Conservation (phyloP, 2,797 vertebrate genomes). For the Acanthurus lineatus region DNA sequence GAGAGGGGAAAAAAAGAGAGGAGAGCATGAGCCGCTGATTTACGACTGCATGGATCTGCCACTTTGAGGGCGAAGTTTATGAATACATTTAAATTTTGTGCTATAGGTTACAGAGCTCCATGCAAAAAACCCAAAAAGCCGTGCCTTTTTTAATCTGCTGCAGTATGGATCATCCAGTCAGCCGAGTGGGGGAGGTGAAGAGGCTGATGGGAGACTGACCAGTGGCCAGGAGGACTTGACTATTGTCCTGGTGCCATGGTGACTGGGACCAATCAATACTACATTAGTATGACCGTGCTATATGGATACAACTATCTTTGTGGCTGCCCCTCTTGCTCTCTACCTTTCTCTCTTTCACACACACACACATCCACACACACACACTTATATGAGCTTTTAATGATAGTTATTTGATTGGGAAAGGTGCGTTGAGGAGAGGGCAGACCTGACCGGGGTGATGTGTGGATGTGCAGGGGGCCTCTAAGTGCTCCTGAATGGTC, state of each 20-base stretch:
- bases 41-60: conserved; percentile 65
- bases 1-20: conserved; percentile 22
- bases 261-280: conserved; percentile 77
- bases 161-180: conserved; percentile 41
- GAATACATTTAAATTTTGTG: conserved; percentile 76
- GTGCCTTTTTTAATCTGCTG: conserved; percentile 57
- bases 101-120: conserved; percentile 41
- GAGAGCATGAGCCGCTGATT: conserved; percentile 63
- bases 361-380: conserved; percentile 2
- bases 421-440: conserved; percentile 76
- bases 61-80: conserved; percentile 70
- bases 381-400: conserved; percentile 56
- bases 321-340: conserved; percentile 29
- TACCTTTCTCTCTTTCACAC: conserved; percentile 26
- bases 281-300: conserved; percentile 72
- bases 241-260: conserved; percentile 73
- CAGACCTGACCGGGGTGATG: conserved; percentile 75
- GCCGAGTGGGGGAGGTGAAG: conserved; percentile 34
- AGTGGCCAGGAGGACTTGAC: conserved; percentile 61
- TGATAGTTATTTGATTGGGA: conserved; percentile 81
- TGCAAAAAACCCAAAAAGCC: conserved; percentile 6
- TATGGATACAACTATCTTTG: conserved; percentile 52
- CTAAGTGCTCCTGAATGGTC: conserved; percentile 85
- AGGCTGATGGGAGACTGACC: conserved; percentile 63
- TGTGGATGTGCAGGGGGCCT: conserved; percentile 79